These are phyloP conservation scores for Drosophila arizonae DNA, from an alignment of 1,140 invertebrate genomes.

Conservation along the genomic window DNA sequence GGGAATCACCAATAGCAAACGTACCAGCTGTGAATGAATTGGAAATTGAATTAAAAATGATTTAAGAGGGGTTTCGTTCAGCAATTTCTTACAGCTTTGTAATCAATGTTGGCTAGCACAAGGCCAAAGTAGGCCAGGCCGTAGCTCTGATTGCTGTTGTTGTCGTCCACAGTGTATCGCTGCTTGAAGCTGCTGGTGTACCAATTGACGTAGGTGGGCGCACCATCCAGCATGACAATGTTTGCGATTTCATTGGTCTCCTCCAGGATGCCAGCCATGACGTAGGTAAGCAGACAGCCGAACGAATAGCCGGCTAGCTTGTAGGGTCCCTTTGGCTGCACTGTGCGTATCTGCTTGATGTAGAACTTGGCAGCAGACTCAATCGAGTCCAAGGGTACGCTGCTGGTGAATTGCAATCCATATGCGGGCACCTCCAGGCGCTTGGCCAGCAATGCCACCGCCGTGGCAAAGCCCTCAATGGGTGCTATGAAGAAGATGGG, in stretches of 20 bases:
- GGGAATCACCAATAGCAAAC: slow-evolving; percentile 83
- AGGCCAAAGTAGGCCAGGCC: slow-evolving; percentile 91
- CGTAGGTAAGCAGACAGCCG: slow-evolving; percentile 95
- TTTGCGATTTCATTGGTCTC: slow-evolving; percentile 85
- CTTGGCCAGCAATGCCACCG: slow-evolving; percentile 88
- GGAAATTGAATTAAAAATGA: not conserved
- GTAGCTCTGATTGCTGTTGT: slow-evolving; percentile 86
- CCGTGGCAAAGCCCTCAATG: slow-evolving; percentile 93
- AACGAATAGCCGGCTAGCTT: slow-evolving; percentile 96
- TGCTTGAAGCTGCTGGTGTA: slow-evolving; percentile 88
- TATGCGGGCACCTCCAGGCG: slow-evolving; percentile 90
- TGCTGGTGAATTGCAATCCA: slow-evolving; percentile 93
- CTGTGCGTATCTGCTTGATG: slow-evolving; percentile 88
- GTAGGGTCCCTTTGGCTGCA: slow-evolving; percentile 93
- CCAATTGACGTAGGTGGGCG: slow-evolving; percentile 92
- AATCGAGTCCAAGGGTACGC: slow-evolving; percentile 89
- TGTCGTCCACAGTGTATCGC: slow-evolving; percentile 82
- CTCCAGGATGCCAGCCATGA: slow-evolving; percentile 95
- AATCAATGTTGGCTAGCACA: slow-evolving; percentile 91
- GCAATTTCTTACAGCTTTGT: slow-evolving; percentile 74
- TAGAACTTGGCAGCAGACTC: slow-evolving; percentile 91
- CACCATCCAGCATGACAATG: slow-evolving; percentile 95
- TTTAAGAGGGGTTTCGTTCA: not conserved
- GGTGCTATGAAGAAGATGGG: slow-evolving; percentile 93
- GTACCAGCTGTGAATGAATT: slow-evolving; percentile 53